Conservation (phyloP, 2,797 vertebrate genomes). For the Diplodus puntazzo region DNA sequence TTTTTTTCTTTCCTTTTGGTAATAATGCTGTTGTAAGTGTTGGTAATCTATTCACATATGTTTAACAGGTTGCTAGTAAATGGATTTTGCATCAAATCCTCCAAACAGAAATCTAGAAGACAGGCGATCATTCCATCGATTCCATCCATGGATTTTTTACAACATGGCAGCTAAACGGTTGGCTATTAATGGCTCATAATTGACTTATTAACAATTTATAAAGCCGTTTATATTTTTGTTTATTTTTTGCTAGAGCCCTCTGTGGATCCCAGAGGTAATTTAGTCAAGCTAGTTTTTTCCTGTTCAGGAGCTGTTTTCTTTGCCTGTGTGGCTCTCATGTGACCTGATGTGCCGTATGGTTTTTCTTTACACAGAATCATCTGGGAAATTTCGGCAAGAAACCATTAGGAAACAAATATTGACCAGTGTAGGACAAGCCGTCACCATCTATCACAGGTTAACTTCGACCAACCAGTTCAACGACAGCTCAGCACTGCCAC, state of each 20-base stretch:
- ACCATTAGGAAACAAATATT: too few relatives aligned
- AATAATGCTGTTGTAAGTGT: background rate
- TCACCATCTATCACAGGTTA: too few relatives aligned
- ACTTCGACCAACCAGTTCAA: too few relatives aligned
- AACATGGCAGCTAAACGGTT: background rate
- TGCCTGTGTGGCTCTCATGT: background rate
- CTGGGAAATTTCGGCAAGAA: too few relatives aligned
- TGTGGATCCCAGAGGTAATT: background rate
- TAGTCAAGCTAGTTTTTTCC: too few relatives aligned
- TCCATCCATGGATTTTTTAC: background rate
- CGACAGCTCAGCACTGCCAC: too few relatives aligned
- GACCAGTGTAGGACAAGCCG: too few relatives aligned
- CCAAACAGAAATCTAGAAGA: background rate
- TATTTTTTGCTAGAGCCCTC: background rate
- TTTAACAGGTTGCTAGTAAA: background rate
- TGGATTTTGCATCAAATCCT: background rate
- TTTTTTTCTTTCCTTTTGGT: background rate
- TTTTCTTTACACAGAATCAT: too few relatives aligned
- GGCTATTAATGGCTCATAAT: background rate
- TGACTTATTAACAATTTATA: background rate
- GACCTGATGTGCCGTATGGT: too few relatives aligned
- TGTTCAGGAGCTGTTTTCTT: background rate
- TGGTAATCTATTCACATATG: background rate
- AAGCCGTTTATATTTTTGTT: too few relatives aligned
- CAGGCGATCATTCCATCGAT: background rate